phyloP scores from a whole-genome alignment of 2,888 invertebrate species.

The Stictocephala bisonia region DNA sequence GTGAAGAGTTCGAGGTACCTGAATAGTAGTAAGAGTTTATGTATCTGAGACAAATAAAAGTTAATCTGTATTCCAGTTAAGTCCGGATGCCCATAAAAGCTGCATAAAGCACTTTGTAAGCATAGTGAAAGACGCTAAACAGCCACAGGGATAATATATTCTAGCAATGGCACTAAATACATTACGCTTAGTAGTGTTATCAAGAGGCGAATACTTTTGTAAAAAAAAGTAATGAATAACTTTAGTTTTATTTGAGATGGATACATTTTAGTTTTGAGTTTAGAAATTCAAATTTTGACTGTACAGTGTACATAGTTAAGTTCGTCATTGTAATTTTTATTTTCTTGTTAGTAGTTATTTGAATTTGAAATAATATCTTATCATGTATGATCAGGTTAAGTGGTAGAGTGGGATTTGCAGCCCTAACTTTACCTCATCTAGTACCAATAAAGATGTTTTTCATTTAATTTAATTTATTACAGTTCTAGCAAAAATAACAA shows the following conservation, averaged over 20 bases:
- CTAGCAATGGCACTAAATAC: slow-evolving; percentile 21
- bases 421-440: too few species aligned
- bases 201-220: neutral
- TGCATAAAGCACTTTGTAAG: slow-evolving; percentile 43
- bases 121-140: slow-evolving; percentile 23
- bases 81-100: slow-evolving; percentile 13
- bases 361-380: too few species aligned
- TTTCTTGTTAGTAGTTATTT: too few species aligned
- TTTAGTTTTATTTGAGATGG: slow-evolving; percentile 5
- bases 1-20: slow-evolving; percentile 12
- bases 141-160: slow-evolving; percentile 26
- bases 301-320: too few species aligned
- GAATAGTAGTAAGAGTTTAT: neutral
- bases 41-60: neutral
- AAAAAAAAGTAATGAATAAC: slow-evolving; percentile 11
- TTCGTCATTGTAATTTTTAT: too few species aligned
- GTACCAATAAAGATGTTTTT: too few species aligned
- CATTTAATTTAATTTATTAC: too few species aligned
- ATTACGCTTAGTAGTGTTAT: neutral
- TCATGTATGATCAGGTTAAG: too few species aligned
- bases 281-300: too few species aligned
- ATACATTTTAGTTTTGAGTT: too few species aligned
- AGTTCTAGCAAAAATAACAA: too few species aligned
- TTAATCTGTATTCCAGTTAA: slow-evolving; percentile 40
- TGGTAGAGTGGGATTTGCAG: too few species aligned